A percentile compares a stretch with the other conserved stretches of the same genome.
phyloP scores from a whole-genome alignment of 1,140 invertebrate species.

The Drosophila jambulina region DNA sequence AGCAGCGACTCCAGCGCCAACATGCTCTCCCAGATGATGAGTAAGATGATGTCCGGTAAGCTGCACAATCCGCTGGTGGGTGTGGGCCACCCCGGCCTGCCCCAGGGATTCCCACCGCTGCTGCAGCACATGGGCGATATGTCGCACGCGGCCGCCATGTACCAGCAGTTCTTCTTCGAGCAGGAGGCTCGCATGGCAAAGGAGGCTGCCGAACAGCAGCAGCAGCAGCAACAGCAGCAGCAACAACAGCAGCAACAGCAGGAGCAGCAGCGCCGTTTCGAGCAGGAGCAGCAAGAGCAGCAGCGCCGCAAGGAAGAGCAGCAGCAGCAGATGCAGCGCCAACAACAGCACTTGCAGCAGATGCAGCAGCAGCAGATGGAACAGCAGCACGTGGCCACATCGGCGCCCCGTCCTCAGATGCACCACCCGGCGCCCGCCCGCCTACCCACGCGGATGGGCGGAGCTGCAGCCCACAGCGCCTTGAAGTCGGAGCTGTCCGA shows the following conservation, averaged over 20 bases:
- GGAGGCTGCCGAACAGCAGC: constrained; percentile 87
- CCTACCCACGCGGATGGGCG: constrained; percentile 79
- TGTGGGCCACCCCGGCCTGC: constrained; percentile 86
- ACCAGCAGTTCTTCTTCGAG: constrained; percentile 91
- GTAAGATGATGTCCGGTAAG: constrained; percentile 89
- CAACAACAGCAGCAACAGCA: constrained; percentile 86
- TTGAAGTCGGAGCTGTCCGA: constrained; percentile 88
- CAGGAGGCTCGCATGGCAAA: constrained; percentile 90
- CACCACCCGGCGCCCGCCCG: constrained; percentile 73
- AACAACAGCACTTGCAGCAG: constrained; percentile 83
- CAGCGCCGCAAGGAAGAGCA: constrained; percentile 86
- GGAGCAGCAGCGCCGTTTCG: constrained; percentile 87
- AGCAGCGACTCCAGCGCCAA: constrained; percentile 85
- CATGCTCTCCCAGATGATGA: constrained; percentile 89
- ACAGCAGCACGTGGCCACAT: constrained; percentile 86
- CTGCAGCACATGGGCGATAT: constrained; percentile 87
- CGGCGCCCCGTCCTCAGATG: constrained; percentile 83
- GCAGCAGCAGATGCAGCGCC: constrained; percentile 86
- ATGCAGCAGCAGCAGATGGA: constrained; percentile 86
- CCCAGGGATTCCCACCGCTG: constrained; percentile 87
- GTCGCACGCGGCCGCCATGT: constrained; percentile 91
- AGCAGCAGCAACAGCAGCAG: constrained; percentile 86
- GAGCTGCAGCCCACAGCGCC: constrained; percentile 85
- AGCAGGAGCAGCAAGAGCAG: constrained; percentile 86
- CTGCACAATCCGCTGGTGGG: constrained; percentile 86